Evolutionary conservation across 2,888 invertebrate genomes (phyloP), one percentile per base, ranked within the genome.

Genomic region (Pseudococcus jackbeardsleyi): DNA sequence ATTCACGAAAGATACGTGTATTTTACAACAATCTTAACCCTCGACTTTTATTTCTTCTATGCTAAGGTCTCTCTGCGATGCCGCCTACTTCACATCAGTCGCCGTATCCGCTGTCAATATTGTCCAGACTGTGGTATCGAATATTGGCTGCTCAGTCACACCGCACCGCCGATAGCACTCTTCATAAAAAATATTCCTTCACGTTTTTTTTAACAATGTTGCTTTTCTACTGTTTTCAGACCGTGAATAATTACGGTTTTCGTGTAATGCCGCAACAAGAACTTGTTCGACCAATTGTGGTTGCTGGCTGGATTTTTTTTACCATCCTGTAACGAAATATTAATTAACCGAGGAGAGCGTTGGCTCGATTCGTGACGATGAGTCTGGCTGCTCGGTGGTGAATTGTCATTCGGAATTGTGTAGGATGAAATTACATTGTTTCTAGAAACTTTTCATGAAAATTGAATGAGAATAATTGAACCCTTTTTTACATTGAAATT

Each of bases 171-270:
- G 59, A 19, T 42, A 17, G 64, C 12, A 39, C 54, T 59, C 64
- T 19, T n/a, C 39, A 33, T 85, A 64, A 84, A 54, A 54, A 84
- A 26, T 33, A 54, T 84, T 84, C 50, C 26, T 50, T 12, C 54
- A 33, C 84, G 54, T 84, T 84, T 84, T 84, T 84, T 79, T 84
- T 84, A 85, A 85, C 85, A 64, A 85, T 59, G 85, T 85, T 85
- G 48, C 50, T 77, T 77, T 86, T 72, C 86, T 46, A 50, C 50
- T 72, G 77, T 86, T 86, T 50, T 72, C 26, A 50, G 50, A 86
- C 77, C 86, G 86, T 86, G 77, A 68, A 86, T 86, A 86, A 86
- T 86, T 86, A 86, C 86, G 86, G 72, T 86, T 77, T 77, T 77
- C 42, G 46, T 48, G 86, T 77, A 26, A 85, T 85, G 64, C 85